Conservation (phyloP, 2,888 invertebrate species). For the Orthosia gracilis region DNA sequence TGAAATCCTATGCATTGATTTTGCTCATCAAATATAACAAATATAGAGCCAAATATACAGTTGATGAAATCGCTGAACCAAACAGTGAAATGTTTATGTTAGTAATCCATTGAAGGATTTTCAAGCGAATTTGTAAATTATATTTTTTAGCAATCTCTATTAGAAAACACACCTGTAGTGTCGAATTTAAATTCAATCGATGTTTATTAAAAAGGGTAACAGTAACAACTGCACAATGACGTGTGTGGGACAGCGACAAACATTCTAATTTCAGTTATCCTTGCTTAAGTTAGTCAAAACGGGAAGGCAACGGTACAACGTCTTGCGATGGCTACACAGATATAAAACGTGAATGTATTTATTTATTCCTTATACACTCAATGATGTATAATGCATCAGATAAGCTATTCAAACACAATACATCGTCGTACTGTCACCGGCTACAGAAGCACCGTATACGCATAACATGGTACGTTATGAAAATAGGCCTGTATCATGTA, state of each 20-base stretch:
- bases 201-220: conserved; percentile 22
- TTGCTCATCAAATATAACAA: conserved; percentile 2
- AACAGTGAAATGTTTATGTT: background rate
- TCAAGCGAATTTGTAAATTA: too few species aligned
- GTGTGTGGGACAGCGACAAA: conserved; percentile 7
- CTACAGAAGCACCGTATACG: background rate
- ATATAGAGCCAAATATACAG: background rate
- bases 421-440: background rate
- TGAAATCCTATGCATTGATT: conserved; percentile 2
- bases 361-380: background rate
- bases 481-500: background rate
- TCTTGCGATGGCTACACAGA: conserved; percentile 16
- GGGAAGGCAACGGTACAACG: conserved; percentile 6
- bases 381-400: conserved; percentile 1
- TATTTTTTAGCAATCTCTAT: background rate
- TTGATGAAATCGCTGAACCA: conserved; percentile 5
- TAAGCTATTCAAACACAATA: conserved; percentile 12
- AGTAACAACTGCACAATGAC: background rate
- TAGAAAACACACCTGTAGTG: background rate
- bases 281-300: conserved; percentile 4
- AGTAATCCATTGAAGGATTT: too few species aligned
- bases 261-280: conserved; percentile 27
- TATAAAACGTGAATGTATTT: conserved; percentile 1
- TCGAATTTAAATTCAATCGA: conserved; percentile 8
- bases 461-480: background rate